These are phyloP conservation scores for Laticauda laticaudata DNA, from an alignment of 2,113 vertebrate genomes.

Conservation along the genomic window DNA sequence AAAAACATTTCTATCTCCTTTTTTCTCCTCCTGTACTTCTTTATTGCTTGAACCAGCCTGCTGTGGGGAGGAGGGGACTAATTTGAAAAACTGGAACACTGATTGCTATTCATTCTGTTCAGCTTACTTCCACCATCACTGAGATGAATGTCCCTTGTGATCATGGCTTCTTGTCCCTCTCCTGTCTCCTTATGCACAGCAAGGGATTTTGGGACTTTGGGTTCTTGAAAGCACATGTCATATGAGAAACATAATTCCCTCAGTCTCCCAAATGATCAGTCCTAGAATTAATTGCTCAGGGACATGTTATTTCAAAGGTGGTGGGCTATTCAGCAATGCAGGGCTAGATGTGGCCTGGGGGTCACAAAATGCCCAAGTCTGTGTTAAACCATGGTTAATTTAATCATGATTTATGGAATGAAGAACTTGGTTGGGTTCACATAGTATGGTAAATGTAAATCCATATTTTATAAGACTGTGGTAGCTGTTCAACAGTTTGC, in stretches of 20 bases:
- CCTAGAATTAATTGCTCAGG: background rate
- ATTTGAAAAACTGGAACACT: background rate
- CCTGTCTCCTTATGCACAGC: background rate
- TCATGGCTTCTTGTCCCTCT: background rate
- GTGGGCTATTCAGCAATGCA: background rate
- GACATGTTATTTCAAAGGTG: background rate
- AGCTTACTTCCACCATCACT: background rate
- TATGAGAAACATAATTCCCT: background rate
- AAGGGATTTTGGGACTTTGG: background rate
- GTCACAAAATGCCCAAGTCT: background rate
- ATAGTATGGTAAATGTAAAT: background rate
- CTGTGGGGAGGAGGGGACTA: background rate
- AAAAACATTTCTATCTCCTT: background rate
- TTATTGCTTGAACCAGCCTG: background rate
- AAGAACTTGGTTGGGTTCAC: background rate
- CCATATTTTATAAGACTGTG: background rate
- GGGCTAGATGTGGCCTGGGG: background rate
- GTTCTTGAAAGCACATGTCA: background rate
- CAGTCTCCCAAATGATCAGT: background rate
- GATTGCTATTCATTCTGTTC: background rate
- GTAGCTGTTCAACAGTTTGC: background rate
- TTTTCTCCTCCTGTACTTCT: background rate
- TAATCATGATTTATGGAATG: background rate
- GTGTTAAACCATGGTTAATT: background rate
- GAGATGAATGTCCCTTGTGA: background rate